Evolutionary conservation across 2,113 vertebrate species (phyloP), one percentile per base, ranked within the genome.

Genomic region (Bungarus multicinctus): DNA sequence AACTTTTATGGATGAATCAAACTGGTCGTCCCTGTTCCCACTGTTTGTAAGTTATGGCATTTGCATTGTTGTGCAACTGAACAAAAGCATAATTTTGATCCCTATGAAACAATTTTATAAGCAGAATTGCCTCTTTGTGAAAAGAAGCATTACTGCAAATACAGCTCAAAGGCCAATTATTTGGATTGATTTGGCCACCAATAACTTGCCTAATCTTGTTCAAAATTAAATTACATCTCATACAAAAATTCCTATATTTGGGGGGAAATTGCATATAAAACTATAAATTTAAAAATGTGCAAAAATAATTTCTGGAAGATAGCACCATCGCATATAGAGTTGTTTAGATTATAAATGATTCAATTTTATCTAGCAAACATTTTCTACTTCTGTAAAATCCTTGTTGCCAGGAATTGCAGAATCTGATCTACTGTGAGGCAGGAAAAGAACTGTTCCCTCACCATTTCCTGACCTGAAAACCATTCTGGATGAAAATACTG

Each of bases 51-150:
- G 92, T 92, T 93, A 53, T 85, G 93, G 94, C 94, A 91, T 95
- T 92, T 89, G 92, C 64, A 94, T 91, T 93, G 90, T 94, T 22
- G 43, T 95, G 91, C 93, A 58, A 95, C 91, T 30, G 60, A 94
- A 91, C 90, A 90, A 90, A 95, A 94, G 94, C 96, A 96, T 95
- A 91, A 95, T 96, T 39, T 96, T 93, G 92, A 95, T 96, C 96
- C 94, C 90, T 94, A 43, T 91, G 87, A 93, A 96, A 94, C 93
- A 96, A 94, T 97, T 96, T 94, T 94, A 94, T 91, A 94, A 94
- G 91, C 16, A 0, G 86, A 94, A 93, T 87, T 90, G 90, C 91
- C 50, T 86, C 3, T 30, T 85, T 23, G 30, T 57, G 45, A 88
- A 53, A 88, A 54, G 34, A 20, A 43, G n/a, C 86, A 87, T 43